Conservation (phyloP, 2,113 vertebrate genomes). For the Leucosticte australis region DNA sequence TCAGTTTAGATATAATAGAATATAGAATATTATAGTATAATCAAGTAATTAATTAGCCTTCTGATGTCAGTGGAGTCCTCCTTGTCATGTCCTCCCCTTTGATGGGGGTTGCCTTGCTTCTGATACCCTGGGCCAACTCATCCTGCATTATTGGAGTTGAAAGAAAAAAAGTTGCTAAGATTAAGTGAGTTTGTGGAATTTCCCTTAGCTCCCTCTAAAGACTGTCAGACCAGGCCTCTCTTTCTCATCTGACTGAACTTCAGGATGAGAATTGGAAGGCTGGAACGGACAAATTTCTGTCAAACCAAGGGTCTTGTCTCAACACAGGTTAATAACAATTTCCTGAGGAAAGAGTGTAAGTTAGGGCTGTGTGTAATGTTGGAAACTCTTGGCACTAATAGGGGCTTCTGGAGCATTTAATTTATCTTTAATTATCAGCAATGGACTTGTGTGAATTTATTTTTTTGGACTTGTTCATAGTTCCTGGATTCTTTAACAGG, state of each 20-base stretch:
- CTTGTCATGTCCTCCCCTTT: no score
- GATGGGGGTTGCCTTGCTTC: no score
- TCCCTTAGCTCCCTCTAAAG: neutral
- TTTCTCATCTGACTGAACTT: neutral
- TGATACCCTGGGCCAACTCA: neutral
- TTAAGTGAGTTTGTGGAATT: neutral
- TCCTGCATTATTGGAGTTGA: neutral
- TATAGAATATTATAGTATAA: no score
- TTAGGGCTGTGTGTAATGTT: neutral
- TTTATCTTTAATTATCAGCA: neutral
- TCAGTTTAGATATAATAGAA: no score
- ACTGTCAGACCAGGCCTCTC: accelerated
- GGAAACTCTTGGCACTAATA: neutral
- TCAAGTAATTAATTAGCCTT: no score
- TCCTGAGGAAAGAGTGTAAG: neutral
- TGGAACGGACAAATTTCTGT: neutral
- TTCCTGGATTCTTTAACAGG: neutral
- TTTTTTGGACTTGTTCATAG: neutral
- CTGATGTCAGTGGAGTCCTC: no score
- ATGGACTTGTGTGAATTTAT: neutral
- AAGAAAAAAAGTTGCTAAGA: neutral
- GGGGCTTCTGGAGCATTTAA: neutral
- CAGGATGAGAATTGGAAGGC: neutral
- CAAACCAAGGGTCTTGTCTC: neutral
- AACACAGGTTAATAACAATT: neutral